Evolutionary conservation across 23 tunicate species (phyloP).

Genomic region (Phallusia fumigata): DNA sequence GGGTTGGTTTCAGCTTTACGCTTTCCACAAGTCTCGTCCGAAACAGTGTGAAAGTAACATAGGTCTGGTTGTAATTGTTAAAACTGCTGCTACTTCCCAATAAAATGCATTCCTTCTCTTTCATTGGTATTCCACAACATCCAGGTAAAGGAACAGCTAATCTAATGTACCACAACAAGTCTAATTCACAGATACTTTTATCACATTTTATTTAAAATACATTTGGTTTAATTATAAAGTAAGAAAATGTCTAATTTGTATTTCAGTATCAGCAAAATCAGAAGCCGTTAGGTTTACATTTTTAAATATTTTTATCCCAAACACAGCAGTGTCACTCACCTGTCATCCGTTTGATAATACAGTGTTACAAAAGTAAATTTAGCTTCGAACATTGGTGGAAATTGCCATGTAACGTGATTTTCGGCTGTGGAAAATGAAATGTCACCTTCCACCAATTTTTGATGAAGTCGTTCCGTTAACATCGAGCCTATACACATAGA

Average conservation of each 20-base stretch:
- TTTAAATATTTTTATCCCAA: too few species aligned
- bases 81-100: background rate
- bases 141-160: background rate
- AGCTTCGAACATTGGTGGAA: background rate
- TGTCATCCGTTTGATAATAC: background rate
- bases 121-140: background rate
- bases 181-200: too few species aligned
- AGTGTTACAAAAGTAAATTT: background rate
- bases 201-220: too few species aligned
- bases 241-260: too few species aligned
- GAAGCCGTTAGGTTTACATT: too few species aligned
- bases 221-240: too few species aligned
- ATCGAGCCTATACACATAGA: background rate
- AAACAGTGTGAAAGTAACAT: background rate
- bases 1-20: background rate
- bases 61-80: background rate
- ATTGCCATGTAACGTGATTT: background rate
- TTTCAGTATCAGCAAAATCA: too few species aligned
- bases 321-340: background rate
- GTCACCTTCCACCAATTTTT: background rate
- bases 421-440: background rate
- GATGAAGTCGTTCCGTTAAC: background rate
- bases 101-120: background rate
- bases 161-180: background rate
- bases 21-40: constrained; percentile 1